Evolutionary conservation across 1,140 invertebrate species (phyloP), one percentile per base, ranked within the genome.

Genomic region (Conopomorpha cramerella): DNA sequence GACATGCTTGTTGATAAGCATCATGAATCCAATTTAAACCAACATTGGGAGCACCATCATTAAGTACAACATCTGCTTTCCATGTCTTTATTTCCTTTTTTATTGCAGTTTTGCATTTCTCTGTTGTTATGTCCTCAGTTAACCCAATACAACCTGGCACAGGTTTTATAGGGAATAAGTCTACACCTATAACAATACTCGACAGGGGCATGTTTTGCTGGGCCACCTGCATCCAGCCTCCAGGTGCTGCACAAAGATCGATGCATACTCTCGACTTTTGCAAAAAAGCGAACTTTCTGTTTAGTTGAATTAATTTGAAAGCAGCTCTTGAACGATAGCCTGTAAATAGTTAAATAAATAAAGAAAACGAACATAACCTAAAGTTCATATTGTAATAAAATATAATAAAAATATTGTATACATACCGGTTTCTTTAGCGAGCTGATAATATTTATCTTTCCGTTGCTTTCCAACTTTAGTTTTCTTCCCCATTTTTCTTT

Each of bases 201-300:
- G 96, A 98, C 0, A 98, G 84, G 0, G 97, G 96, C 93, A 99
- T 99, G 68, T 97, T 95, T 65, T 99, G 89, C 55, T 91, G 88
- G 27, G 96, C 96, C n/a, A 99, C 97, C 81, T 99, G 98, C 86
- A 99, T 94, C 98, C 98, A 99, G 55, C 98, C 97, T 67, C 98
- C 98, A 4, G 98, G 98, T 4, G 98, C 98, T 12, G 98, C 98
- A 80, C 98, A 99, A 25, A 99, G 79, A 85, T 99, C 98, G 44
- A 99, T 86, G 45, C 95, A 91, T 81, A 99, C 94, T 82, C 92
- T 82, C 7, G 95, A 94, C 55, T 90, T 92, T 83, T 99, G 93
- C 1, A 99, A 77, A 79, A 99, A 99, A 39, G 96, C 91, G 81
- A 95, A 99, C 66, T 97, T 97, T 49, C 96, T 81, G 72, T 99